Conservation (phyloP, 1,140 invertebrate species). For the Eriocheir sinensis region DNA sequence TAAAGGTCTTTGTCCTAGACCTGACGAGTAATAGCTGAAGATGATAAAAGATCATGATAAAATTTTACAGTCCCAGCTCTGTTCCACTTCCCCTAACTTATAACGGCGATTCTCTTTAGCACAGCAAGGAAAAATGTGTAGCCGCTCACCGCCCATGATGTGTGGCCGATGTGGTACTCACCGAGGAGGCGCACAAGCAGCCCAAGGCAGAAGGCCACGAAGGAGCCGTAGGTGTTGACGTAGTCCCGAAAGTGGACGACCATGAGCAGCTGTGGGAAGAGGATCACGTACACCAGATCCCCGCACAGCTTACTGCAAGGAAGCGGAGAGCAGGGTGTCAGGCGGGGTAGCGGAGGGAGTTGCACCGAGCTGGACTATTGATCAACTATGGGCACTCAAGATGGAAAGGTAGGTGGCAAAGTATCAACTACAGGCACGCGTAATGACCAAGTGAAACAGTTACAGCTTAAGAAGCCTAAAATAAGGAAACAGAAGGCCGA, state of each 20-base stretch:
- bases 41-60: no score
- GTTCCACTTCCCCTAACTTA: not conserved
- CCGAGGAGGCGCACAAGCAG: constrained; percentile 89
- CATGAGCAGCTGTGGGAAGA: constrained; percentile 98
- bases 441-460: not conserved
- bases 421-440: not conserved
- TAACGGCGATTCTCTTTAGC: not conserved
- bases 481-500: not conserved
- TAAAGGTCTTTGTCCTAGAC: no score
- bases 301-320: constrained; percentile 93
- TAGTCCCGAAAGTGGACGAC: constrained; percentile 97
- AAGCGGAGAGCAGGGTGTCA: constrained; percentile 57
- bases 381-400: not conserved
- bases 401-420: not conserved
- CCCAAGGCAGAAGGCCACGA: constrained; percentile 94
- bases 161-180: constrained; percentile 35
- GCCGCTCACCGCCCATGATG: no score
- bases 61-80: no score
- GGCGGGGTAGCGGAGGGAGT: not conserved
- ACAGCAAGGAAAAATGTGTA: not conserved
- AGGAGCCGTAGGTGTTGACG: constrained; percentile 98
- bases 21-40: no score
- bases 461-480: not conserved
- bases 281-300: constrained; percentile 98
- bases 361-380: not conserved